phyloP scores from a whole-genome alignment of 2,888 invertebrate species.

The Bellardia pandia region DNA sequence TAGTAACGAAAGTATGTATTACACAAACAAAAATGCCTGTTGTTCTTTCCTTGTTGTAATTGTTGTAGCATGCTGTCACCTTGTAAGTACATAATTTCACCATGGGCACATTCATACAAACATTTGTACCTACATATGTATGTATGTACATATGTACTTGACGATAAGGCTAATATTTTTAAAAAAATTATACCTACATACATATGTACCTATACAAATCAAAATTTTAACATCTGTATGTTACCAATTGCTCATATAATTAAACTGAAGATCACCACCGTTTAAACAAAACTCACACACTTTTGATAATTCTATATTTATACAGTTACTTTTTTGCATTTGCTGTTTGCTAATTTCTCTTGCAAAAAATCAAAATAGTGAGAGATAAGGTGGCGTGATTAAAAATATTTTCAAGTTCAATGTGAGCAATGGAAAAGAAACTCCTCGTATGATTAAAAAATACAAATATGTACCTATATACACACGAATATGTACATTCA shows the following conservation, averaged over 20 bases:
- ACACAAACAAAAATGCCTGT: no score
- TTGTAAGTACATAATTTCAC: no score
- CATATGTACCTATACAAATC: no score
- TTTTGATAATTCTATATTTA: background rate
- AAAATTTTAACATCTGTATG: background rate
- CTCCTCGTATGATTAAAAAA: slow-evolving; percentile 33
- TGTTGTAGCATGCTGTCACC: no score
- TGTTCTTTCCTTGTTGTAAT: no score
- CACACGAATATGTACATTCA: background rate
- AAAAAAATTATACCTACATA: no score
- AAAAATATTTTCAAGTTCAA: slow-evolving; percentile 80
- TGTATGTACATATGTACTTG: no score
- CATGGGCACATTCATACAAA: no score
- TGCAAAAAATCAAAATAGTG: slow-evolving; percentile 24
- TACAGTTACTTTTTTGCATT: background rate
- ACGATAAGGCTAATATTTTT: no score
- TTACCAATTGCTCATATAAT: slow-evolving; percentile 14
- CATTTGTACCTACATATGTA: no score
- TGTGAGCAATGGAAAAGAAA: slow-evolving; percentile 67
- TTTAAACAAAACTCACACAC: background rate
- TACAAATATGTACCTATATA: background rate
- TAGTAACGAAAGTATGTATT: no score
- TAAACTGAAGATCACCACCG: background rate
- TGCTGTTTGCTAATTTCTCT: slow-evolving; percentile 18
- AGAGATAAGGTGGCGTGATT: slow-evolving; percentile 83